Evolutionary conservation across 1,140 invertebrate species (phyloP), one percentile per base, ranked within the genome.

Genomic region (Acyrthosiphon pisum): DNA sequence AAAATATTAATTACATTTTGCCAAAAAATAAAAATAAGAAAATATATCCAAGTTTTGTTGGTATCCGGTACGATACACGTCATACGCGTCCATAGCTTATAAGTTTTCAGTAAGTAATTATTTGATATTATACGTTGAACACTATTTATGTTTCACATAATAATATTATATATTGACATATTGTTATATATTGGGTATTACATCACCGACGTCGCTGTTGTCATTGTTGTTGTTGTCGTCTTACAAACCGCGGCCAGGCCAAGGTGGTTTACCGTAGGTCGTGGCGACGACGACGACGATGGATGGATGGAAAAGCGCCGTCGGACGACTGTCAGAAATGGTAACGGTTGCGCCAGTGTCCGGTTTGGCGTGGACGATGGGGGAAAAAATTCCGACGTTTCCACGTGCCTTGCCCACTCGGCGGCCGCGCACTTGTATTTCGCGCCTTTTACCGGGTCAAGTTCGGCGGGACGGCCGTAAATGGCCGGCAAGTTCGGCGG

Each of bases 391-490:
- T 35, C 53, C 50, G 87, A 89, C 48, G 56, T 81, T 91, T 86
- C 60, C 76, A 93, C 30, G n/a, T 18, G 3, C n/a, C 1, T 0
- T 30, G 26, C 53, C 50, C 30, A 76, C 30, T 50, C 20, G 50
- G n/a, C 18, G 60, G n/a, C 60, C 60, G 14, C 60, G n/a, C 11
- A 76, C 60, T 76, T 76, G 60, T n/a, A 76, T 68, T 68, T 68
- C 30, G 60, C 14, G 11, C 56, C 26, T 2, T 26, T 20, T 56
- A 91, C 48, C 89, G 68, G 53, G 90, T 83, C 90, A 93, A 60
- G 93, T 91, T 90, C 90, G 76, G 76, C 81, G 26, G 93, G 81
- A 68, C 48, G 26, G 14, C 90, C 90, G 90, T 92, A 93, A 46
- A 92, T 91, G 87, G 90, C 35, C 35, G 37, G 68, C 68, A 53